Base-by-base conservation (phyloP, 2,113 vertebrate genomes). In the Archilochus colubris region DNA sequence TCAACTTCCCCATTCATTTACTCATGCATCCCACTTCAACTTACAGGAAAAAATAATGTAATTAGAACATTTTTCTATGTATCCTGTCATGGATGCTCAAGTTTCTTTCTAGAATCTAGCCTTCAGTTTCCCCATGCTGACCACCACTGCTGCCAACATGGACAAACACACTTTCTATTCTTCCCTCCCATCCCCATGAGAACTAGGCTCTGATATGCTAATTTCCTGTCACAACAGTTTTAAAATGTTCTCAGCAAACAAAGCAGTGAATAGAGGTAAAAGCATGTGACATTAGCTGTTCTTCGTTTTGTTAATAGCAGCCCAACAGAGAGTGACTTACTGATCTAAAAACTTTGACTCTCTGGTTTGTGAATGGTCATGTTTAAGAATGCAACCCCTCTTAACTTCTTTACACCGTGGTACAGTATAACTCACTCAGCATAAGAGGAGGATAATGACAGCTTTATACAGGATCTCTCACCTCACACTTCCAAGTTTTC, bases 331-430 rank as follows among this genome's bases (percentile, higher is more conserved):
- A 92, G 66, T 86, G 11, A 80, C 43, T 58, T 58, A 75, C 76
- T 38, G 72, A 67, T 67, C 68, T 83, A 96, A 93, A 91, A 88
- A 57, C n/a, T 84, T 79, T 76, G 88, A 70, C 76, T 86, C 67
- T 54, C 28, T 91, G 15, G 38, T 61, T 88, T 83, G 72, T 96
- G 91, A 97, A 96, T 95, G 87, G 84, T 59, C 15, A 27, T 54
- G 69, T 94, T 94, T 82, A 97, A 96, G 95, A 97, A 97, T 92
- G 91, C 85, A 95, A 96, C 89, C 89, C 89, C 96, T 97, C 97
- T 98, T 97, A 97, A 97, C 97, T 97, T 95, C 95, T 97, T 97
- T 85, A 97, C 97, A 98, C 96, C 86, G 86, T 7, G 22, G 88
- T 75, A 94, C 82, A 75, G 50, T 88, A 92, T 85, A 96, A 95